Evolutionary conservation across 2,888 invertebrate genomes (phyloP).

Genomic region (Drosophila barbarae): DNA sequence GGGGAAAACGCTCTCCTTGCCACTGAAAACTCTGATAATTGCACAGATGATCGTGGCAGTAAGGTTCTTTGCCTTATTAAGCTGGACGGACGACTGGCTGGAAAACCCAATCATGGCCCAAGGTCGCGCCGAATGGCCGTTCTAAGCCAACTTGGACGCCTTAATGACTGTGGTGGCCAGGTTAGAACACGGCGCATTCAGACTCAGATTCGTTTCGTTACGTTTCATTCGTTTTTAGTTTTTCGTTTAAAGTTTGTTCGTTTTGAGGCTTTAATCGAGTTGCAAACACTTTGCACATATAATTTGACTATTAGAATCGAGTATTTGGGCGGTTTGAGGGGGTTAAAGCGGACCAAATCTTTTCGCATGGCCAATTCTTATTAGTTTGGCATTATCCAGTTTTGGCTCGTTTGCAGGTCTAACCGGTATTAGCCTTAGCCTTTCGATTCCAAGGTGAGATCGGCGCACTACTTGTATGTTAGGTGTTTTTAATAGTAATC

Average conservation of each 20-base stretch:
- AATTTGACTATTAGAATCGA: slow-evolving; percentile 42
- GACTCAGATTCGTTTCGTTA: slow-evolving; percentile 44
- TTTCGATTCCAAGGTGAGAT: slow-evolving; percentile 53
- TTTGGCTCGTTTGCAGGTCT: slow-evolving; percentile 21
- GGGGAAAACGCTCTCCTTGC: slow-evolving; percentile 34
- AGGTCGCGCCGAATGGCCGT: slow-evolving; percentile 59
- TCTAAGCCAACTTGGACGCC: slow-evolving; percentile 60
- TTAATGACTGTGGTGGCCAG: slow-evolving; percentile 71
- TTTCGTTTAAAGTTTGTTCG: slow-evolving; percentile 1
- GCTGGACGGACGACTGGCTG: slow-evolving; percentile 37
- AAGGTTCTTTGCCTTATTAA: slow-evolving; percentile 70
- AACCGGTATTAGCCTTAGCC: slow-evolving; percentile 54
- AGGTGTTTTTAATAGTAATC: slow-evolving; percentile 29
- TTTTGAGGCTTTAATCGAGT: slow-evolving; percentile 37
- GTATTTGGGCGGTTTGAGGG: slow-evolving; percentile 17
- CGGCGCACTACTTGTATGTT: slow-evolving; percentile 31
- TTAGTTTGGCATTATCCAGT: slow-evolving; percentile 29
- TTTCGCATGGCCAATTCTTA: slow-evolving; percentile 33
- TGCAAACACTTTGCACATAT: slow-evolving; percentile 20
- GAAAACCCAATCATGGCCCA: slow-evolving; percentile 63
- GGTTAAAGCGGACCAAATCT: slow-evolving; percentile 13
- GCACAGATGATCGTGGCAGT: slow-evolving; percentile 43
- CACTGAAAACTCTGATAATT: slow-evolving; percentile 34
- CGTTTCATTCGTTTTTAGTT: slow-evolving; percentile 35
- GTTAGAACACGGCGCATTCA: slow-evolving; percentile 52